These are phyloP conservation scores for Patella caerulea DNA, from an alignment of 2,888 invertebrate species.

Conservation along the genomic window DNA sequence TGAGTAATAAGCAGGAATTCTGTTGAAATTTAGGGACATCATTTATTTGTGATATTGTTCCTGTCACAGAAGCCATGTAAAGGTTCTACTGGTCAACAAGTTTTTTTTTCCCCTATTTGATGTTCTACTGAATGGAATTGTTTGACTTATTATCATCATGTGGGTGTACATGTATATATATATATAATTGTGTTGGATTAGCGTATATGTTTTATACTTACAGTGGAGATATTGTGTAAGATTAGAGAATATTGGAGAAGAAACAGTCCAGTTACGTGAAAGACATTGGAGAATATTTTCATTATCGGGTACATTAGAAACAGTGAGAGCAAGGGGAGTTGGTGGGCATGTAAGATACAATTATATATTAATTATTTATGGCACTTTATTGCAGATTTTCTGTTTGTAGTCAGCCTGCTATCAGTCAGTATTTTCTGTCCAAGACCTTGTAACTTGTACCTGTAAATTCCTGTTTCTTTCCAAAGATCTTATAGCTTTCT, in stretches of 20 bases:
- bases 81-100: too few relatives aligned
- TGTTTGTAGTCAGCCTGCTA: too few relatives aligned
- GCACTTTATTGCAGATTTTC: too few relatives aligned
- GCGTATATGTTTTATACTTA: slow-evolving; percentile 37
- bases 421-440: too few relatives aligned
- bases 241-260: slow-evolving; percentile 91
- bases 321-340: slow-evolving; percentile 90
- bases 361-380: not conserved
- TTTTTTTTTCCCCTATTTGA: too few relatives aligned
- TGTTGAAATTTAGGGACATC: too few relatives aligned
- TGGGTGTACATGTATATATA: not conserved
- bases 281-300: slow-evolving; percentile 99
- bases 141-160: not conserved
- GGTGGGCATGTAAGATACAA: slow-evolving; percentile 81
- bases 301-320: slow-evolving; percentile 87
- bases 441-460: too few relatives aligned
- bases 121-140: not conserved
- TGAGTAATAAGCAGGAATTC: too few relatives aligned
- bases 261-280: slow-evolving; percentile 91
- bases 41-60: too few relatives aligned
- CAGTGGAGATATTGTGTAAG: slow-evolving; percentile 97
- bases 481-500: too few relatives aligned
- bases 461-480: too few relatives aligned
- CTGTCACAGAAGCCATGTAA: too few relatives aligned
- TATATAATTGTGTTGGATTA: slow-evolving; percentile 8